These are phyloP conservation scores for Pseudomyrmex cubaensis DNA, from an alignment of 1,140 invertebrate species.

Conservation along the genomic window DNA sequence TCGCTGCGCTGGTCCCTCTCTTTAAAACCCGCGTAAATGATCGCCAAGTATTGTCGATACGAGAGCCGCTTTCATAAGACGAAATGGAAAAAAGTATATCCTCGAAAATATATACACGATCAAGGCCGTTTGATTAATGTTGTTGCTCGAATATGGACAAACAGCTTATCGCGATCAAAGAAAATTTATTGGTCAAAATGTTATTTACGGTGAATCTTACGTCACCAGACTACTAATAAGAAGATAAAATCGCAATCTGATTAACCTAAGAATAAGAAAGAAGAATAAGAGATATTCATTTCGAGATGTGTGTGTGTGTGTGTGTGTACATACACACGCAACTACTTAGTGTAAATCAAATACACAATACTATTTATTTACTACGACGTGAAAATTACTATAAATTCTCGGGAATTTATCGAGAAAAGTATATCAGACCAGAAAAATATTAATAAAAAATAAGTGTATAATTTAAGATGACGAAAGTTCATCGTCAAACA, in stretches of 20 bases:
- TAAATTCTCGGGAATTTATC: no score
- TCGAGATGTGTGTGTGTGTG: not conserved
- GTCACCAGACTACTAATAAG: not conserved
- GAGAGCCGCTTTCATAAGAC: slow-evolving; percentile 20
- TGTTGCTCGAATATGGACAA: slow-evolving; percentile 27
- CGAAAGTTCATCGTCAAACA: not conserved
- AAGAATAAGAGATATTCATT: not conserved
- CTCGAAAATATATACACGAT: slow-evolving; percentile 33
- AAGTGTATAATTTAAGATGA: no score
- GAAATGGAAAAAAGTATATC: not conserved
- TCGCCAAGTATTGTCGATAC: slow-evolving; percentile 30
- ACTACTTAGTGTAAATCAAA: no score
- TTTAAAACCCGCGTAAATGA: slow-evolving; percentile 48
- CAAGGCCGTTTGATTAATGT: slow-evolving; percentile 42
- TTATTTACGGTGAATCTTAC: not conserved
- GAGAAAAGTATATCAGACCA: not conserved
- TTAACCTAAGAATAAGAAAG: no score
- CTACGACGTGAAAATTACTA: no score
- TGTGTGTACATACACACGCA: no score
- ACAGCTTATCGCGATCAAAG: not conserved
- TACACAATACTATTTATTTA: no score
- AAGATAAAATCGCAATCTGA: not conserved
- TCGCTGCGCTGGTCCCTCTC: slow-evolving; percentile 52
- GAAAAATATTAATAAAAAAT: no score
- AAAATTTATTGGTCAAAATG: not conserved